These are phyloP conservation scores for Spicauda simplicius DNA, from an alignment of 2,888 invertebrate genomes.

Conservation along the genomic window DNA sequence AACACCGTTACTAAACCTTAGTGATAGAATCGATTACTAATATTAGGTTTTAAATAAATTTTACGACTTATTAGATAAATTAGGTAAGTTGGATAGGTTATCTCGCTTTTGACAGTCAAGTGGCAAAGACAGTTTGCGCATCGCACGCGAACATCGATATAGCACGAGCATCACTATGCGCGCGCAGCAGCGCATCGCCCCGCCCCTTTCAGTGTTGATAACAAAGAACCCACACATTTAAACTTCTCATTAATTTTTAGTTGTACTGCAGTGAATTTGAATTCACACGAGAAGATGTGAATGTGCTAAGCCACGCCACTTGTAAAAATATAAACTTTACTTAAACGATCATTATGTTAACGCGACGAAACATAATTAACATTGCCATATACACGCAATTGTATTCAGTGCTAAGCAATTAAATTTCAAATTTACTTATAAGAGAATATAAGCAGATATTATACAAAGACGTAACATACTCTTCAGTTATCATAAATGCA, in stretches of 20 bases:
- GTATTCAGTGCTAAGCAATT: not conserved
- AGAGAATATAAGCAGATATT: no score
- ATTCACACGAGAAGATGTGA: constrained; percentile 39
- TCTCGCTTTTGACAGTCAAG: no score
- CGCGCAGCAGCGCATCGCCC: constrained; percentile 46
- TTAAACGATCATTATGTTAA: not conserved
- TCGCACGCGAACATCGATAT: constrained; percentile 20
- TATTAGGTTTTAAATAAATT: no score
- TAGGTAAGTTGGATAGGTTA: no score
- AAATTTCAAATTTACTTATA: no score
- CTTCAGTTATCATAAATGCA: not conserved
- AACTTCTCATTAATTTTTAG: constrained; percentile 49
- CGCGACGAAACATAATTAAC: not conserved
- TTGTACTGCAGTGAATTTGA: constrained; percentile 45
- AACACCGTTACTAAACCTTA: no score
- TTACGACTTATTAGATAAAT: no score
- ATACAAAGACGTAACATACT: no score
- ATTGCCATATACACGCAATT: not conserved
- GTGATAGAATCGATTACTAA: no score
- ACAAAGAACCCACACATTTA: constrained; percentile 48
- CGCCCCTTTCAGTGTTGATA: constrained; percentile 44
- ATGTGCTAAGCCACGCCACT: not conserved
- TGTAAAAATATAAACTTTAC: not conserved
- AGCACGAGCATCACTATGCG: constrained; percentile 42
- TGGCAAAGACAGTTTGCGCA: not conserved